Evolutionary conservation across 2,113 vertebrate species (phyloP).

Genomic region (Irena cyanogastra): DNA sequence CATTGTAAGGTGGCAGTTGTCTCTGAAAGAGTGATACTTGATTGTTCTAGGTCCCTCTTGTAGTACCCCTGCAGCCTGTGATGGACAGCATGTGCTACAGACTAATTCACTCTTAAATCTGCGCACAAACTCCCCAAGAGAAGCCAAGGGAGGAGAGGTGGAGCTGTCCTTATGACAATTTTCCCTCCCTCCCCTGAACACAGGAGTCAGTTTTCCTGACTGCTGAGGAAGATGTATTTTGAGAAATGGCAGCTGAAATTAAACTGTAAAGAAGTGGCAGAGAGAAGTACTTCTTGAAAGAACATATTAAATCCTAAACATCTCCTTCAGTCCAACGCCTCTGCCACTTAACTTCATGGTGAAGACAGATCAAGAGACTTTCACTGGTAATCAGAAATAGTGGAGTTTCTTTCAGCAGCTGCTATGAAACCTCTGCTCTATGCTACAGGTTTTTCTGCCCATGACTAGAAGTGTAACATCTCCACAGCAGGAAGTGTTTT

Average conservation of each 20-base stretch:
- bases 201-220: not conserved
- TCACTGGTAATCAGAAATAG: not conserved
- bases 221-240: not conserved
- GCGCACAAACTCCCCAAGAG: not conserved
- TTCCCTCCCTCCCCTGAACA: not conserved
- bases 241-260: not conserved
- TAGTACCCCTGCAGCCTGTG: not conserved
- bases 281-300: not conserved
- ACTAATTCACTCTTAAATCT: not conserved
- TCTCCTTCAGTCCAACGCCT: not conserved
- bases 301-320: not conserved
- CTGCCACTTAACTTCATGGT: not conserved
- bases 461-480: not conserved
- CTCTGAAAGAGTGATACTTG: not conserved
- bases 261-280: not conserved
- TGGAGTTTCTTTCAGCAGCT: not conserved
- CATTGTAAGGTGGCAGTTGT: not conserved
- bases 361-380: not conserved
- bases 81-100: not conserved
- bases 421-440: not conserved
- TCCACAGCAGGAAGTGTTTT: not conserved
- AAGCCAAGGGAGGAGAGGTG: not conserved
- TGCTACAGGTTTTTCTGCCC: not conserved
- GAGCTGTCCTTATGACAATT: not conserved
- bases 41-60: not conserved